Evolutionary conservation across 2,113 vertebrate genomes (phyloP).

Genomic region (Hippocampus abdominalis): DNA sequence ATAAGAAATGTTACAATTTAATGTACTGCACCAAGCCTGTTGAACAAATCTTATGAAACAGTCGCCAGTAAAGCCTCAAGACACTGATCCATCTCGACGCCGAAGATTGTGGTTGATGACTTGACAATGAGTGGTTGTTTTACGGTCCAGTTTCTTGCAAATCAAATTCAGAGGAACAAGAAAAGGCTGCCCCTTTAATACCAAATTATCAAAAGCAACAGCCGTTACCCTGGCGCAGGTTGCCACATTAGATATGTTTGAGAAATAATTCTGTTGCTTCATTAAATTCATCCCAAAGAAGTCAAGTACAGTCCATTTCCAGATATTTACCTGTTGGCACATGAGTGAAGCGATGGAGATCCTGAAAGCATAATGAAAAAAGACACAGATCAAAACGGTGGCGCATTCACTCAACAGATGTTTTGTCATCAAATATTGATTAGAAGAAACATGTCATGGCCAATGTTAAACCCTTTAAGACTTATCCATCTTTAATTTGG

Average conservation of each 20-base stretch:
- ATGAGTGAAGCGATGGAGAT: conserved; percentile 85
- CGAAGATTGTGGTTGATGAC: too few species aligned
- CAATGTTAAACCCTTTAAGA: not conserved
- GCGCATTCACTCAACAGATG: not conserved
- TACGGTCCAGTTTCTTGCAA: too few species aligned
- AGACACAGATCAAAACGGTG: not conserved
- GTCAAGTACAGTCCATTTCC: not conserved
- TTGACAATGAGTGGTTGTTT: too few species aligned
- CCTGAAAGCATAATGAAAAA: conserved; percentile 70
- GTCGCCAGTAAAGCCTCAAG: too few species aligned
- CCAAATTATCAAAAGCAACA: too few species aligned
- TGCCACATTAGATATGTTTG: not conserved
- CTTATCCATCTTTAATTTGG: too few species aligned
- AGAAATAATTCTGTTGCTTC: not conserved
- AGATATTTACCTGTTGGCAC: conserved; percentile 80
- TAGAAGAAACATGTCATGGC: not conserved
- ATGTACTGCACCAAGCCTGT: too few species aligned
- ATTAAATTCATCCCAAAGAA: not conserved
- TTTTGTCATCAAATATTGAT: not conserved
- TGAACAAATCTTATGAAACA: too few species aligned
- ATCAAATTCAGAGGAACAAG: too few species aligned
- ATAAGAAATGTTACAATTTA: too few species aligned
- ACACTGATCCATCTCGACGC: too few species aligned
- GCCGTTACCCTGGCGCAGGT: not conserved
- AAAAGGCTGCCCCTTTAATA: too few species aligned